Base-by-base conservation (phyloP, 1,140 invertebrate species). In the Amphibalanus amphitrite region DNA sequence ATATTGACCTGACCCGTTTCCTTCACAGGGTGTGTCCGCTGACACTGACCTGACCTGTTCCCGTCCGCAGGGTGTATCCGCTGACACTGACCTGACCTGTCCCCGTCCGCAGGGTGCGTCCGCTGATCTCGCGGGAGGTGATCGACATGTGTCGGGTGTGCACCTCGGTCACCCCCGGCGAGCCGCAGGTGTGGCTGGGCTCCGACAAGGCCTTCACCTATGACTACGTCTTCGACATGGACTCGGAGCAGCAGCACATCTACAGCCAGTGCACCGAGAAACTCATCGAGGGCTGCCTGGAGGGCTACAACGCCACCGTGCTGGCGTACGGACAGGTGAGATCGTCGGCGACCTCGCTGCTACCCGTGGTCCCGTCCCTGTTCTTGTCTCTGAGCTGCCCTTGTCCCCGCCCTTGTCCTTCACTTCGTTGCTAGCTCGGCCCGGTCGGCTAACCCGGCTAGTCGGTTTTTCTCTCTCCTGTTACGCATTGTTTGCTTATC, bases 201-300 rank as follows among this genome's bases (percentile, higher is more conserved):
- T 88, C 90, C 26, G 95, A 98, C 80, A 92, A 95, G 78, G 88
- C 90, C 47, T 99, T 98, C 82, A 98, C 97, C 10, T 99, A 96
- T 80, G 95, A 99, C 82, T 89, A 91, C 83, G 94, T 98, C 6
- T 95, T 97, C 79, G 91, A 95, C 78, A 78, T 80, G 65, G 83
- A 82, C 70, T 77, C 80, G 20, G 74, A 76, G 25, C 87, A 92
- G 84, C 79, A 88, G 75, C 82, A 86, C 26, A 83, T 98, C 29
- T 98, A 97, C 79, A 85, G 88, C n/a, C 85, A 84, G 0, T 95
- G 92, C 79, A 93, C 97, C 30, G 84, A 87, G 65, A 84, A 86
- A 29, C 84, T 99, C 4, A 88, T 99, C 33, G 88, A 92, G 72
- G 90, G 90, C 20, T 90, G 91, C 0, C 82, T 95, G n/a, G 87